Conservation (phyloP, 1,140 invertebrate genomes). For the Hesperophylax magnus region DNA sequence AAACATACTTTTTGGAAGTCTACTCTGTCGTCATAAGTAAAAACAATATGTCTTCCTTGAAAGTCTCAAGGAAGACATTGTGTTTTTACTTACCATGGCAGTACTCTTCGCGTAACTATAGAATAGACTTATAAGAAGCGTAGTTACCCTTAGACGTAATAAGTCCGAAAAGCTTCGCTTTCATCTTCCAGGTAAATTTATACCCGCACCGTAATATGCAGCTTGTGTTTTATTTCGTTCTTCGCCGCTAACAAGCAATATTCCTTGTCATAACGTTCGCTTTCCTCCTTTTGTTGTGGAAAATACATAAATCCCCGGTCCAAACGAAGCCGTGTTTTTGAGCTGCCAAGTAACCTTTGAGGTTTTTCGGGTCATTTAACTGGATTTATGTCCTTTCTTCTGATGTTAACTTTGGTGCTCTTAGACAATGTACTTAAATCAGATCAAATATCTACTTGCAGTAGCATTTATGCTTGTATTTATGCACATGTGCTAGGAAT, state of each 20-base stretch:
- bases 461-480: too few relatives aligned
- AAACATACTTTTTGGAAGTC: too few relatives aligned
- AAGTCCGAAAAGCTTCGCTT: too few relatives aligned
- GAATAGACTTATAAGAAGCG: too few relatives aligned
- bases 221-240: constrained; percentile 2
- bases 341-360: constrained; percentile 1
- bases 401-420: background rate
- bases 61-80: too few relatives aligned
- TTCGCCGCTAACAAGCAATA: constrained; percentile 14
- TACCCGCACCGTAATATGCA: background rate
- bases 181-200: constrained; percentile 8
- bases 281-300: constrained; percentile 4
- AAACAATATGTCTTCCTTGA: too few relatives aligned
- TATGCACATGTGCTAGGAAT: too few relatives aligned
- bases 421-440: background rate
- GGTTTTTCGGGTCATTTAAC: constrained; percentile 26
- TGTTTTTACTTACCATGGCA: too few relatives aligned
- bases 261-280: constrained; percentile 12
- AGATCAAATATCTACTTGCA: background rate
- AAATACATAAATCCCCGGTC: constrained; percentile 1
- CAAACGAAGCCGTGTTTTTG: background rate
- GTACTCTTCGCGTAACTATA: too few relatives aligned
- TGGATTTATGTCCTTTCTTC: constrained; percentile 15
- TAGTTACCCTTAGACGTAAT: too few relatives aligned
- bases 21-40: too few relatives aligned